Percentiles rank a stretch among this genome's conserved stretches.
Evolutionary conservation across 2,797 vertebrate genomes (phyloP).

Genomic region (Phrynocephalus guinanensis): DNA sequence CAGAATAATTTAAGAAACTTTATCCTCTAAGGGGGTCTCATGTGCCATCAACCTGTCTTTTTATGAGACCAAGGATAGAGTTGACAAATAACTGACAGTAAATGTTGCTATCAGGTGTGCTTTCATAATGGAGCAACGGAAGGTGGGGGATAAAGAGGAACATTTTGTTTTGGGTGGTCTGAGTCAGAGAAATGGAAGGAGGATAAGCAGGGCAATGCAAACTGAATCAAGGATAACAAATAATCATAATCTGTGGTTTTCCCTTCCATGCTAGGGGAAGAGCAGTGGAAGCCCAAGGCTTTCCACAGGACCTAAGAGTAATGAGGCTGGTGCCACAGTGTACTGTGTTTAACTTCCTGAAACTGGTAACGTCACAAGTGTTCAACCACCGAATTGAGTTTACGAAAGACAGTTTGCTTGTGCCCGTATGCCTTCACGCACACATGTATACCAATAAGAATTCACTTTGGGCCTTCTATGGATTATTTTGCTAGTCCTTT

Average conservation of each 20-base stretch:
- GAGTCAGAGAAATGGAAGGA: neutral
- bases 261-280: neutral
- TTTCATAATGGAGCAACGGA: neutral
- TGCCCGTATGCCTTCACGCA: neutral
- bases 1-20: conserved; percentile 64
- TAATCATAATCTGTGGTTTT: conserved; percentile 10
- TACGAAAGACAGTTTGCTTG: neutral
- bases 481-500: neutral
- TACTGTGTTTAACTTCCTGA: neutral
- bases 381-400: neutral
- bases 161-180: neutral
- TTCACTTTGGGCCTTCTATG: neutral
- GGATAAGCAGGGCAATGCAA: neutral
- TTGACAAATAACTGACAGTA: conserved; percentile 34
- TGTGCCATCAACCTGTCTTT: conserved; percentile 32
- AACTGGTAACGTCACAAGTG: neutral
- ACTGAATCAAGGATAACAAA: neutral
- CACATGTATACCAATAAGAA: neutral
- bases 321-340: neutral
- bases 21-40: conserved; percentile 28
- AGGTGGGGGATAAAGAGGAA: neutral
- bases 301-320: neutral
- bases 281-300: neutral
- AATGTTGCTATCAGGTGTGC: neutral
- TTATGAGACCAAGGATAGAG: conserved; percentile 14